Base-by-base conservation (phyloP, 2,888 invertebrate species). In the Orchestes rusci region DNA sequence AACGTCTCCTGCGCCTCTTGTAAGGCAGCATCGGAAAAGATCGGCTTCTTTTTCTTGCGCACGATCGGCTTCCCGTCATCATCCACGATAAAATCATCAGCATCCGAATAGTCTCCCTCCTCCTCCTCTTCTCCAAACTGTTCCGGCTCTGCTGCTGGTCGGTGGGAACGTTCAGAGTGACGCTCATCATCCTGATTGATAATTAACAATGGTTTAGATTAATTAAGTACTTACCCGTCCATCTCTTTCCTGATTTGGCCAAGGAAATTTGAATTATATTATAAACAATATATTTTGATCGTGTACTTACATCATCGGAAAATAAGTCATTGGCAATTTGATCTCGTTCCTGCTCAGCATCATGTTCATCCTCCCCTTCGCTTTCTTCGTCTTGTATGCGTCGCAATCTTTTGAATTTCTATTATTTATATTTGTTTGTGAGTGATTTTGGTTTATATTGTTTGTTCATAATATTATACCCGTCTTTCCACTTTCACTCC, bases 1-100 rank as follows among this genome's bases (percentile, higher is more conserved):
- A 99, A 99, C 54, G 97, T 94, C 64, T 99, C 97, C 68, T 96
- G 95, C 40, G 97, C 99, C 68, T 97, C 93, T 78, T 96, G 95
- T 13, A 96, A 71, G 1, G 90, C 89, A 8, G 88, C 87, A 70
- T 93, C 91, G 34, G 84, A 83, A 60, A 88, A 91, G 54, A 90
- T 84, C 10, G 81, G 85, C 59, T 82, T 84, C 65, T 82, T 86
- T 60, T 83, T 81, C 53, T 83, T 82, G 52, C 85, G 86, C 4
- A 84, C 79, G 45, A 93, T 84, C 0, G 93, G 92, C 55, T 85
- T 75, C 1, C 90, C 94, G 59, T 96, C 91, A 61, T 94, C 95
- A 61, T 94, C 95, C 0, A 97, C 97, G 62, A 99, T 97, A 65
- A 99, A 99, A 66, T 94, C 94, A 72, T 94, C 94, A 3, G 88